A percentile compares a stretch with the other conserved stretches of the same genome.
Evolutionary conservation across 2,113 vertebrate species (phyloP).

Genomic region (Malurus melanocephalus): DNA sequence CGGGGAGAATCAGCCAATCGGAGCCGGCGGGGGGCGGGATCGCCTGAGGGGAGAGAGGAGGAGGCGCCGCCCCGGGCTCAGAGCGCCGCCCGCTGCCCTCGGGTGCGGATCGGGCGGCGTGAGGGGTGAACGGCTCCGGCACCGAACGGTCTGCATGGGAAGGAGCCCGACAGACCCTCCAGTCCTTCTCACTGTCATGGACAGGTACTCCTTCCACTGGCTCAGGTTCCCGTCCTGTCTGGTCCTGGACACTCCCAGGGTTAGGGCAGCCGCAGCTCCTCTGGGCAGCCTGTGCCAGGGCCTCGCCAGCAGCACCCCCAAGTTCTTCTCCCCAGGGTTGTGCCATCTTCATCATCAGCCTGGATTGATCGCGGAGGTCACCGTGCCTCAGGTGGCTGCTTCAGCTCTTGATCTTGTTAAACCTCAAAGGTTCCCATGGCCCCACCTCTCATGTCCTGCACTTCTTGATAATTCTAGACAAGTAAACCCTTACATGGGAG

Average conservation of each 20-base stretch:
- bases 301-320: background rate
- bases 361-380: accelerated
- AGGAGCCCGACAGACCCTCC: accelerated
- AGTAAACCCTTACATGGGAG: background rate
- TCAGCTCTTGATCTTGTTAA: too few relatives aligned
- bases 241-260: too few relatives aligned
- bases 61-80: background rate
- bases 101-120: accelerated
- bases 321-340: background rate
- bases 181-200: accelerated
- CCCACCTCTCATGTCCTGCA: accelerated
- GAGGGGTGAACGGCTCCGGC: too few relatives aligned
- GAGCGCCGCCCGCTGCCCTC: background rate
- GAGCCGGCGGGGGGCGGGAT: background rate
- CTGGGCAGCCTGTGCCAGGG: background rate
- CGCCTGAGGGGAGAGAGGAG: background rate
- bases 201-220: background rate
- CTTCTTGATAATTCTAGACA: accelerated
- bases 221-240: accelerated
- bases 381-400: too few relatives aligned
- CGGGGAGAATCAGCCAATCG: background rate
- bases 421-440: background rate
- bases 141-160: too few relatives aligned
- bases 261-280: background rate
- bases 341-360: background rate